Conservation (phyloP, 2,797 vertebrate genomes). For the Acrossocheilus fasciatus region DNA sequence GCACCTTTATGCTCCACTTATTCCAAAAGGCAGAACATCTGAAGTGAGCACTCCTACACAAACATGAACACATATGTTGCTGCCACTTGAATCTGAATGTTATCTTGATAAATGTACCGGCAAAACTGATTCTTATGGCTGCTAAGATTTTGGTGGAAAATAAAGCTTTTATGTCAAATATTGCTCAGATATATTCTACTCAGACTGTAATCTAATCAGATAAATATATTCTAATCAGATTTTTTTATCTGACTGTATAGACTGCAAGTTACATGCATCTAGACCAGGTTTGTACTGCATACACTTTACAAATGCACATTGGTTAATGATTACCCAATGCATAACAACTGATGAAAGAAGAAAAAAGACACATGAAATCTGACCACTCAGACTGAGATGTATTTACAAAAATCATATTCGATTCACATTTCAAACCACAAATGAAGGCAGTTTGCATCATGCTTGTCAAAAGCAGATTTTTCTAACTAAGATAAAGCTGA, state of each 20-base stretch:
- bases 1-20: not conserved
- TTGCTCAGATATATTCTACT: too few species aligned
- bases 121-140: not conserved
- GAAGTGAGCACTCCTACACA: not conserved
- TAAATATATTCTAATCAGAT: too few species aligned
- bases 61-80: not conserved
- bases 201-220: too few species aligned
- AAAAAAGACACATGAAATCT: not conserved
- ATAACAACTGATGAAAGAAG: not conserved
- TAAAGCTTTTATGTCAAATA: not conserved
- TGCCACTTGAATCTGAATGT: not conserved
- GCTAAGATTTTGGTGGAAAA: not conserved
- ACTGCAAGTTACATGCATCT: not conserved
- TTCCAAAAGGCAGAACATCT: not conserved
- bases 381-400: not conserved
- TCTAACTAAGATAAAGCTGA: too few species aligned
- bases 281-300: not conserved
- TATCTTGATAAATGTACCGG: not conserved
- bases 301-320: not conserved
- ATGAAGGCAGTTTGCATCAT: not conserved
- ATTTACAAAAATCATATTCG: not conserved
- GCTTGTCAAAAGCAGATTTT: not conserved
- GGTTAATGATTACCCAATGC: not conserved
- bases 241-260: not conserved
- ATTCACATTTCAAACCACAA: not conserved